Base-by-base conservation (phyloP, 2,888 invertebrate species). In the Plebejus melissa region DNA sequence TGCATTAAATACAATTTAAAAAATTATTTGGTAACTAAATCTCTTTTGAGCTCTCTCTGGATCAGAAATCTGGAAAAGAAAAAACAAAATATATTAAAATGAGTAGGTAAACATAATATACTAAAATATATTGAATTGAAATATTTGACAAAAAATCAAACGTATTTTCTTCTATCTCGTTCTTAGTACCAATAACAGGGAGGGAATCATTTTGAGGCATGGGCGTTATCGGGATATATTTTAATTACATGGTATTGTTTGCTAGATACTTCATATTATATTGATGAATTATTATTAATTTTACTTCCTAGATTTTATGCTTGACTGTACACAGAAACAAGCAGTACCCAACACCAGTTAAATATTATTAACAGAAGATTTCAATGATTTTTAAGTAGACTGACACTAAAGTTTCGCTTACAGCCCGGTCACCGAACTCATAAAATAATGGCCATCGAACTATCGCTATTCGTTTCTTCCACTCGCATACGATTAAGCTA, bases 1-100 rank as follows among this genome's bases (percentile, higher is more conserved):
- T 58, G 58, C 46, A 65, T 72, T 74, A 74, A 75, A 72, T 74
- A 65, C 70, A 74, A 75, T 58, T 57, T 54, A 74, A 74, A 74
- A 75, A 75, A 74, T 74, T 78, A 74, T 77, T 76, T 78, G 79
- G 78, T 79, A 81, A 79, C 79, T 78, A 74, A 75, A 70, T 80
- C 74, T 78, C 75, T 72, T 78, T 78, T 81, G 82, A 81, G 81
- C 83, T 81, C 80, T 78, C 80, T 77, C 83, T 82, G 86, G 83
- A 57, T 90, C 88, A 91, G 86, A 91, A 91, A 90, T 91, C 91
- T 91, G 91, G 74, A 90, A 91, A 84, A 81, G 80, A 83, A 80
- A 82, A 78, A 82, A 78, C 78, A 78, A 80, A 76, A 32, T 32
- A 32, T 74, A 78, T 76, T 77, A 74, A 77, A 79, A 77, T 81